Evolutionary conservation across 2,888 invertebrate genomes (phyloP).

Genomic region (Eupithecia abbreviata): DNA sequence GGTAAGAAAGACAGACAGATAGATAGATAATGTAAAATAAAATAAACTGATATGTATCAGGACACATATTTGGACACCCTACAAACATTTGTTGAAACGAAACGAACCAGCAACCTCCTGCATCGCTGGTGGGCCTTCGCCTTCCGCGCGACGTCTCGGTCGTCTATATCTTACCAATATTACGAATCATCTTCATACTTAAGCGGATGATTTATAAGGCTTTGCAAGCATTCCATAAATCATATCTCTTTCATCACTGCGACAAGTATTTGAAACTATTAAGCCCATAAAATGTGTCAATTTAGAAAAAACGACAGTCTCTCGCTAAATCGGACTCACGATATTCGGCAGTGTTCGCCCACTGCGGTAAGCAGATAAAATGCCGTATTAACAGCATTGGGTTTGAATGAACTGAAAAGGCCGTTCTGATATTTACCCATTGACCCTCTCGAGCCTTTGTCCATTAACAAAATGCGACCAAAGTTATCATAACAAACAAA

Average conservation of each 20-base stretch:
- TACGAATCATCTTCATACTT: neutral
- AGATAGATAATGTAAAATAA: neutral
- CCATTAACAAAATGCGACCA: constrained; percentile 10
- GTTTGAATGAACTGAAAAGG: neutral
- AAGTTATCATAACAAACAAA: constrained; percentile 18
- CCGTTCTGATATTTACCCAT: neutral
- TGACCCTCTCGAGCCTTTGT: neutral
- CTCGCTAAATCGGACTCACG: neutral
- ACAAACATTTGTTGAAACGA: too few relatives aligned
- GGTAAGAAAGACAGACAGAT: constrained; percentile 74
- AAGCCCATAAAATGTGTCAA: neutral
- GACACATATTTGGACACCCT: too few relatives aligned
- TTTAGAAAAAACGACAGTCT: neutral
- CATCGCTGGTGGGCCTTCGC: too few relatives aligned
- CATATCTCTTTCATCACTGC: neutral
- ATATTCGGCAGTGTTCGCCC: neutral
- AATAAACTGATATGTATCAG: too few relatives aligned
- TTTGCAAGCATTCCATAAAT: neutral
- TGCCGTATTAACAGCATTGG: neutral
- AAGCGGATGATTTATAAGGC: neutral
- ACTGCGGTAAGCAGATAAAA: neutral
- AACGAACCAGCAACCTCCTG: too few relatives aligned
- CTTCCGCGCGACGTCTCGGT: too few relatives aligned
- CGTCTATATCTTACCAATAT: neutral
- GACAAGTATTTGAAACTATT: neutral